These are phyloP conservation scores for Plebejus argus DNA, from an alignment of 2,888 invertebrate species.

Conservation along the genomic window DNA sequence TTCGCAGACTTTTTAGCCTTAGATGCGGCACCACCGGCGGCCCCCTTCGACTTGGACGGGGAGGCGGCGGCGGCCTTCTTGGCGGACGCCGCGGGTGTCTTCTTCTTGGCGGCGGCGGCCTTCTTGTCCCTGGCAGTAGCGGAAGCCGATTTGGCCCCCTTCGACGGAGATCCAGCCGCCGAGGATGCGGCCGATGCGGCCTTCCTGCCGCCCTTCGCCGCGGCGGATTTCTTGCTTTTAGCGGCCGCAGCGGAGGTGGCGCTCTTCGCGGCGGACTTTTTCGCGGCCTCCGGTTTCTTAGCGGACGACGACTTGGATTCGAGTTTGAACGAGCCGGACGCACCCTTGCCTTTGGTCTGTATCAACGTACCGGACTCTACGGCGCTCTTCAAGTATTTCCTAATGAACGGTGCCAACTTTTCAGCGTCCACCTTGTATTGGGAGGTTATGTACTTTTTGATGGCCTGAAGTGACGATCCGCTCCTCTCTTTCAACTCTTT, in stretches of 20 bases:
- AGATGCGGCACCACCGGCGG: conserved; percentile 38
- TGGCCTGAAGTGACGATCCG: conserved; percentile 80
- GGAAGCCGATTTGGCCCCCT: conserved; percentile 37
- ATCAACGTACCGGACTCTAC: conserved; percentile 77
- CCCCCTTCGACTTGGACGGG: conserved; percentile 42
- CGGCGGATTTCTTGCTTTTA: conserved; percentile 45
- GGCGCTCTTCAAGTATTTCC: conserved; percentile 76
- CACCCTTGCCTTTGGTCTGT: conserved; percentile 80
- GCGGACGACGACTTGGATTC: conserved; percentile 51
- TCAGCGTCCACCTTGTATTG: conserved; percentile 81
- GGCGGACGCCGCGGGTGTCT: conserved; percentile 41
- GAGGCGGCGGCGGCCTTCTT: conserved; percentile 44
- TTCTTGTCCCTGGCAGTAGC: conserved; percentile 46
- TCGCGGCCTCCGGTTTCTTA: conserved; percentile 43
- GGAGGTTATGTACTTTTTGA: conserved; percentile 83
- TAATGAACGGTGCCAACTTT: conserved; percentile 81
- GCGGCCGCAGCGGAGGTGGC: conserved; percentile 46
- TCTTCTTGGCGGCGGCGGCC: conserved; percentile 50
- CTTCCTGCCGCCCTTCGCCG: conserved; percentile 40
- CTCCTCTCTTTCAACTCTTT: conserved; percentile 76
- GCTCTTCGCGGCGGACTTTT: conserved; percentile 44
- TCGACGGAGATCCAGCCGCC: conserved; percentile 42
- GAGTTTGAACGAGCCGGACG: conserved; percentile 70
- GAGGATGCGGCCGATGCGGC: conserved; percentile 40
- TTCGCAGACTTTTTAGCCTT: conserved; percentile 47